Evolutionary conservation across 35 echinoderm and acorn worm genomes (phyloP), one percentile per base, ranked within the genome.

Genomic region (Eucidaris tribuloides): DNA sequence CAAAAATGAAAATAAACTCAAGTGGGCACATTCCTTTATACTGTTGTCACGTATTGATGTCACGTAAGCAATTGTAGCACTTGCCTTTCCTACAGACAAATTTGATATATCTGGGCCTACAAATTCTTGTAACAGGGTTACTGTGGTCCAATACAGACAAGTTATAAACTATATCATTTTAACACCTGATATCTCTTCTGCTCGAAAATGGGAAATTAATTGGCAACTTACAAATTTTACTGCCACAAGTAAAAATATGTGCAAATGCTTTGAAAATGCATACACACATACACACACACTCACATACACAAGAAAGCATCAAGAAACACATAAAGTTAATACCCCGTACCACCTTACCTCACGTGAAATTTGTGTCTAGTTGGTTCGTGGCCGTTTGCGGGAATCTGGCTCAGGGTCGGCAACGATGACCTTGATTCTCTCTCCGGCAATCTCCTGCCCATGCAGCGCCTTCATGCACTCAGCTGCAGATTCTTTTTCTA

Each of bases 391-490:
- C n/a, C 82, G 82, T 36, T 85, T 85, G 34, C 62, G 20, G 18
- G 46, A 36, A 33, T 63, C 60, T 23, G 65, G 50, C 45, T 91
- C 83, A 22, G 91, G 91, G 38, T 93, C 91, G 19, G 91, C 91
- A 28, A 78, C 64, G 11, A 93, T 41, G 20, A 93, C 91, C 80
- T 93, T 93, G 19, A 93, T 30, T 30, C 77, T 83, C 23, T 83
- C 79, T 23, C 91, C 91, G 24, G 62, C 64, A 0, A 93, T 50
- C 18, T 85, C 79, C 31, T 93, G 91, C 0, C 91, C 91, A 60
- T 93, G 85, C 20, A 93, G 71, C 9, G 86, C 58, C 11, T 83
- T 85, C 22, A 88, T 63, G 35, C 85, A 86, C 22, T 66, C 83
- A 24, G 52, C 52, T 70, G 91, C 91, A 68, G 79, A 83, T 39